Evolutionary conservation across 2,888 invertebrate species (phyloP).

Genomic region (Pristionchus arcanus): DNA sequence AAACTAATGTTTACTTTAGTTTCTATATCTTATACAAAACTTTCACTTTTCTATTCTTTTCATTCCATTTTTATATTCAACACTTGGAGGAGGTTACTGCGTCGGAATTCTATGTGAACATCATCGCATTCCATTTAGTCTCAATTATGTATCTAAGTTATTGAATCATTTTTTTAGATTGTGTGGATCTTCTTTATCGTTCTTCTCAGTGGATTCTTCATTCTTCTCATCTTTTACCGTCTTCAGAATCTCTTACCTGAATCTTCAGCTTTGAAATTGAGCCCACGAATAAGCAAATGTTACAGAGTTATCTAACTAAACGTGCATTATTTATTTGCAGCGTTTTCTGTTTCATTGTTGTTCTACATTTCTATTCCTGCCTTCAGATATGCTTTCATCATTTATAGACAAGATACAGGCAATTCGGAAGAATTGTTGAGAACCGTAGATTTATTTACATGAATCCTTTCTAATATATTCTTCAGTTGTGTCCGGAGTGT

Average conservation of each 20-base stretch:
- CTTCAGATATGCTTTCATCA: not conserved
- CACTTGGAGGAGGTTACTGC: constrained; percentile 2
- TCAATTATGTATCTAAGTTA: not conserved
- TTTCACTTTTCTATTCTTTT: not conserved
- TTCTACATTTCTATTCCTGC: not conserved
- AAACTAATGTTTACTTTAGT: not conserved
- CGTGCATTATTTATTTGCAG: not conserved
- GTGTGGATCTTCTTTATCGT: not conserved
- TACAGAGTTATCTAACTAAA: not conserved
- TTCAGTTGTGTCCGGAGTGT: not conserved
- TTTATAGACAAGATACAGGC: not conserved
- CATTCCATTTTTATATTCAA: constrained; percentile 15
- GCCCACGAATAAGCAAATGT: not conserved
- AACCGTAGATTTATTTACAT: no score
- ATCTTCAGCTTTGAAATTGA: not conserved
- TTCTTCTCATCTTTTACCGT: not conserved
- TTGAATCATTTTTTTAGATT: not conserved
- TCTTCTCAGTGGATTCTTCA: not conserved
- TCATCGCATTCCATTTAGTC: not conserved
- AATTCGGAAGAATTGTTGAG: not conserved
- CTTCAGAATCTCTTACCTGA: constrained; percentile 2
- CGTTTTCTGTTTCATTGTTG: not conserved
- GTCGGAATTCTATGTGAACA: constrained; percentile 4
- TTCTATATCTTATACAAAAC: constrained; percentile 6
- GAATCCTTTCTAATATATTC: not conserved